Conservation (phyloP, 2,797 vertebrate genomes). For the Phrynocephalus forsythii region DNA sequence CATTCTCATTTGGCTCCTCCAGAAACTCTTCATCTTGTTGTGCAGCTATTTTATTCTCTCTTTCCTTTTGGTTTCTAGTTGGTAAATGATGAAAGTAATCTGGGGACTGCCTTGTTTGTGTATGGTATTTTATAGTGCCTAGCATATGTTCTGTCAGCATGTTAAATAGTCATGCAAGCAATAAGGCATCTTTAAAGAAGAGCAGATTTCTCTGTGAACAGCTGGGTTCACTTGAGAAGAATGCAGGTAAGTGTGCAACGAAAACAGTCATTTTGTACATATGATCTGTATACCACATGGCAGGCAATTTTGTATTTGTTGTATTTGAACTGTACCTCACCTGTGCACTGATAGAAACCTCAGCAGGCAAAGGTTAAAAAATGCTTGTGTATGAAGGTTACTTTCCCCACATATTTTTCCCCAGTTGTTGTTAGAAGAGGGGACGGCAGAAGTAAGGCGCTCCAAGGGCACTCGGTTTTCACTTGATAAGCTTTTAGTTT, state of each 20-base stretch:
- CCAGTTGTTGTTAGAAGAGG: neutral
- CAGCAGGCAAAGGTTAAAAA: neutral
- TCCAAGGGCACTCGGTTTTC: neutral
- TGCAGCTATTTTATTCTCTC: neutral
- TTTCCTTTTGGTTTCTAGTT: neutral
- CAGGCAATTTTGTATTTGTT: neutral
- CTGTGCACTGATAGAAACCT: neutral
- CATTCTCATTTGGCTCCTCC: neutral
- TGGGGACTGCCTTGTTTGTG: neutral
- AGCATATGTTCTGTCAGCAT: no score
- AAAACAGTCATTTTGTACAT: neutral
- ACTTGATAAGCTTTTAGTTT: neutral
- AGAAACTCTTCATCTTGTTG: neutral
- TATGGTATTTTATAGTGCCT: neutral
- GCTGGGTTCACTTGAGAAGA: neutral
- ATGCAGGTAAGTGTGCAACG: neutral
- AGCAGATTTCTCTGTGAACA: neutral
- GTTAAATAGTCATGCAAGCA: neutral
- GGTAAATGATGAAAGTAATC: neutral
- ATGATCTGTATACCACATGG: neutral
- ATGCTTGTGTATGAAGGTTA: neutral
- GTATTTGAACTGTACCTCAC: neutral
- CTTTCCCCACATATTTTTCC: neutral
- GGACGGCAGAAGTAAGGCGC: no score
- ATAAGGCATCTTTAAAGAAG: neutral